Conservation (phyloP, 2,113 vertebrate species). For the Ranitomeya imitator region DNA sequence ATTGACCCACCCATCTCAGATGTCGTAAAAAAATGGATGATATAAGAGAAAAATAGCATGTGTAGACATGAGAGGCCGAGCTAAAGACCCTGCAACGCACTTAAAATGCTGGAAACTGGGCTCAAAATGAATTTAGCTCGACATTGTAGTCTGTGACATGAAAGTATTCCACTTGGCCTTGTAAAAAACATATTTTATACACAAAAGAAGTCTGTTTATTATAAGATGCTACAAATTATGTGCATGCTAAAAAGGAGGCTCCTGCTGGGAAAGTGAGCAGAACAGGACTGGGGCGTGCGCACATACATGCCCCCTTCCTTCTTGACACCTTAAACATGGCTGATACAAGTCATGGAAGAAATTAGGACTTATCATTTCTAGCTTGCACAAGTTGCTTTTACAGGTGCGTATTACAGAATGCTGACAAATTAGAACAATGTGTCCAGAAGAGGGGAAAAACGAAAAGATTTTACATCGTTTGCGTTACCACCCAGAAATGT, state of each 20-base stretch:
- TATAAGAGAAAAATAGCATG: slow-evolving; percentile 16
- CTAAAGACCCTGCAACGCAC: not conserved
- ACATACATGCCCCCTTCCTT: not conserved
- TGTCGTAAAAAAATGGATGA: not conserved
- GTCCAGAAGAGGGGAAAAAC: not conserved
- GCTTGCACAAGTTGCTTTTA: not conserved
- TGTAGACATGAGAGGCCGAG: not conserved
- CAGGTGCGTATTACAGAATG: not conserved
- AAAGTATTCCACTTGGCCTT: slow-evolving; percentile 48
- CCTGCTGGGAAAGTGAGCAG: slow-evolving; percentile 16
- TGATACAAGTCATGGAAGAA: not conserved
- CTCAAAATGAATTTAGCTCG: not conserved
- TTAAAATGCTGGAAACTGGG: not conserved
- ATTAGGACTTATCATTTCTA: not conserved
- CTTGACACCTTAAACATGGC: not conserved
- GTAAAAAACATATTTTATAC: slow-evolving; percentile 50
- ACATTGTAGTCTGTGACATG: slow-evolving; percentile 35
- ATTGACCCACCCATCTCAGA: slow-evolving; percentile 12
- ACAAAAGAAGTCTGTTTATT: slow-evolving; percentile 48
- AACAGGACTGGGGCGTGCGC: not conserved
- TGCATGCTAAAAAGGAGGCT: slow-evolving; percentile 18
- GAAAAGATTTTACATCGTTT: not conserved
- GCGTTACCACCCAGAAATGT: not conserved
- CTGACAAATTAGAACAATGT: not conserved
- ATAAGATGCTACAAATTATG: slow-evolving; percentile 34